A percentile compares a stretch with the other conserved stretches of the same genome.
Conservation (phyloP, 2,797 vertebrate species). For the Acropternis orthonyx region DNA sequence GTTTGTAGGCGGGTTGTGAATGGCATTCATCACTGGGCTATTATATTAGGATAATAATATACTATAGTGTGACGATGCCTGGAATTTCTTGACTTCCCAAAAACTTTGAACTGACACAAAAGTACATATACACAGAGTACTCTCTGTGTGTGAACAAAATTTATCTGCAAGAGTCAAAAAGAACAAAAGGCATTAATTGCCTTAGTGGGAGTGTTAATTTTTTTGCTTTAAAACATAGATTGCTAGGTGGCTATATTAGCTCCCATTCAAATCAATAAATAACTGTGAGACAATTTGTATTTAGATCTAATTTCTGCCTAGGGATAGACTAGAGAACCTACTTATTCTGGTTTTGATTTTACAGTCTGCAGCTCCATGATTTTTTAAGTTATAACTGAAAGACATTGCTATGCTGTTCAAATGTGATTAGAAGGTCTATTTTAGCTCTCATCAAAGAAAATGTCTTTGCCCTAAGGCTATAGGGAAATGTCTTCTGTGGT, state of each 20-base stretch:
- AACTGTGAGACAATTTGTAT: neutral
- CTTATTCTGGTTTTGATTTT: neutral
- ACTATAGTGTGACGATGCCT: neutral
- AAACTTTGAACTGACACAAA: neutral
- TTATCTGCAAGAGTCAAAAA: neutral
- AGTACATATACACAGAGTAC: neutral
- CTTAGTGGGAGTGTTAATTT: neutral
- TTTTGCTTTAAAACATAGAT: neutral
- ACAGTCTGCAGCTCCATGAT: neutral
- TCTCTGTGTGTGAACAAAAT: neutral
- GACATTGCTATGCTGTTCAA: neutral
- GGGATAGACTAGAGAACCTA: neutral
- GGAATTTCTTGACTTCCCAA: neutral
- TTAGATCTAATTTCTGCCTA: neutral
- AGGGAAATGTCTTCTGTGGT: neutral
- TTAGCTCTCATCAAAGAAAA: neutral
- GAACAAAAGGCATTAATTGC: neutral
- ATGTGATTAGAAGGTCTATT: neutral
- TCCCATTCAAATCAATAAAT: neutral
- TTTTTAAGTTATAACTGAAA: neutral
- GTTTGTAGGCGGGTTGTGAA: neutral
- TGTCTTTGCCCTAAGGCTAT: neutral
- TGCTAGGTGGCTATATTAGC: neutral
- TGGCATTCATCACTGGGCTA: neutral
- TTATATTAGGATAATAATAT: neutral